These are phyloP conservation scores for Ladona fulva DNA, from an alignment of 1,140 invertebrate species.

Conservation along the genomic window DNA sequence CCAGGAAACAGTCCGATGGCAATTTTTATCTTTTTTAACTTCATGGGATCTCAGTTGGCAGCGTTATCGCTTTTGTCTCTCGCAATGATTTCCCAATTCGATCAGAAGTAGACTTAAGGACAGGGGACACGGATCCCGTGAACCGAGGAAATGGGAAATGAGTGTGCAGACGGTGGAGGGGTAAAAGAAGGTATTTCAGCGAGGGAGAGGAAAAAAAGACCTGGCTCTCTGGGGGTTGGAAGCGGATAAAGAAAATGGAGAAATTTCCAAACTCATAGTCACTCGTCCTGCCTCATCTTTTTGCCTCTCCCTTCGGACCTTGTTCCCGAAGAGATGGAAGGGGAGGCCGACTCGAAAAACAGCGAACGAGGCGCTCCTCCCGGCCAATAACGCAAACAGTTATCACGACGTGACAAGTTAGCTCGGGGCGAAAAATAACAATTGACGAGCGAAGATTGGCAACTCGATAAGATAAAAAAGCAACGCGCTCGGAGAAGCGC, in stretches of 20 bases:
- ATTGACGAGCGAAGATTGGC: too few species aligned
- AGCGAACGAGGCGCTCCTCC: neutral
- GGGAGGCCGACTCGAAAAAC: neutral
- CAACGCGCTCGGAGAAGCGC: too few species aligned
- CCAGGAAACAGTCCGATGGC: too few species aligned
- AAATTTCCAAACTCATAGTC: conserved; percentile 3
- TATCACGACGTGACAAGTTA: neutral
- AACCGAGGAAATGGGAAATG: neutral
- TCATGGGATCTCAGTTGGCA: too few species aligned
- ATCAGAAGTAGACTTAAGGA: neutral
- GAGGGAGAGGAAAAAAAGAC: neutral
- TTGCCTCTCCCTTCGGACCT: too few species aligned
- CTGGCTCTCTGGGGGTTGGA: neutral
- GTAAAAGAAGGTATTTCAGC: neutral
- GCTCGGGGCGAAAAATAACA: too few species aligned
- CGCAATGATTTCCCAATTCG: neutral
- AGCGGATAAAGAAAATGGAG: conserved; percentile 15
- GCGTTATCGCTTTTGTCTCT: neutral
- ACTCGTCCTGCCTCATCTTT: too few species aligned
- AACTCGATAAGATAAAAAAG: too few species aligned
- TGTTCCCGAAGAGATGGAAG: neutral
- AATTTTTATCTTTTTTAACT: too few species aligned
- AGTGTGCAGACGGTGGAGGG: neutral
- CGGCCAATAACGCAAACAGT: neutral
- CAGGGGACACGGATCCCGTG: neutral